A percentile compares a stretch with the other conserved stretches of the same genome.
phyloP scores from a whole-genome alignment of 2,888 invertebrate species.

The Ariolimax columbianus region DNA sequence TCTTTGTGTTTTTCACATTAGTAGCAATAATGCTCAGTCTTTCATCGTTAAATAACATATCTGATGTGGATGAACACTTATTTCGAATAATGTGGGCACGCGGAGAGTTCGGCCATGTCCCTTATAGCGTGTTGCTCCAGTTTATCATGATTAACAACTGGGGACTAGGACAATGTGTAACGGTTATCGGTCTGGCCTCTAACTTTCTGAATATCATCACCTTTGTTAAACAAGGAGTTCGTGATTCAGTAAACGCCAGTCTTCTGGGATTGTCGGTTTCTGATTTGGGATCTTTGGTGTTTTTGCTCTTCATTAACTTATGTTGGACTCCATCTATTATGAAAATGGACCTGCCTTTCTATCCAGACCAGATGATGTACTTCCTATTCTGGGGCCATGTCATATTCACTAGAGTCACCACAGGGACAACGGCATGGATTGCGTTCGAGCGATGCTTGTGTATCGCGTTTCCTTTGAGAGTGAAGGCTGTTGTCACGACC shows the following conservation, averaged over 20 bases:
- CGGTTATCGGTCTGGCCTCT: neutral
- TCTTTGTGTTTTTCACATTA: too few species aligned
- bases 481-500: neutral
- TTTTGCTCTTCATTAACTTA: neutral
- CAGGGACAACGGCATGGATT: constrained; percentile 9
- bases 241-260: constrained; percentile 17
- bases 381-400: constrained; percentile 7
- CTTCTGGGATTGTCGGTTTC: constrained; percentile 15
- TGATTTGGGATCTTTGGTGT: constrained; percentile 1
- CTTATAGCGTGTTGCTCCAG: neutral
- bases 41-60: neutral
- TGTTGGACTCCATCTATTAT: neutral
- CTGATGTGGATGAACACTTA: neutral
- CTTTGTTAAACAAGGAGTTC: constrained; percentile 12
- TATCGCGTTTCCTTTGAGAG: neutral
- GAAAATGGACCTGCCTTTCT: neutral
- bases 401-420: constrained; percentile 9
- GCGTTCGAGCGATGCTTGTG: constrained; percentile 4
- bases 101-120: neutral
- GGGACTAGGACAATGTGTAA: constrained; percentile 19
- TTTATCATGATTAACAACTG: neutral
- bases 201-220: constrained; percentile 2
- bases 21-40: neutral
- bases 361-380: neutral
- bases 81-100: neutral